phyloP scores from a whole-genome alignment of 2,888 invertebrate genomes.

The Caenorhabditis sp. region DNA sequence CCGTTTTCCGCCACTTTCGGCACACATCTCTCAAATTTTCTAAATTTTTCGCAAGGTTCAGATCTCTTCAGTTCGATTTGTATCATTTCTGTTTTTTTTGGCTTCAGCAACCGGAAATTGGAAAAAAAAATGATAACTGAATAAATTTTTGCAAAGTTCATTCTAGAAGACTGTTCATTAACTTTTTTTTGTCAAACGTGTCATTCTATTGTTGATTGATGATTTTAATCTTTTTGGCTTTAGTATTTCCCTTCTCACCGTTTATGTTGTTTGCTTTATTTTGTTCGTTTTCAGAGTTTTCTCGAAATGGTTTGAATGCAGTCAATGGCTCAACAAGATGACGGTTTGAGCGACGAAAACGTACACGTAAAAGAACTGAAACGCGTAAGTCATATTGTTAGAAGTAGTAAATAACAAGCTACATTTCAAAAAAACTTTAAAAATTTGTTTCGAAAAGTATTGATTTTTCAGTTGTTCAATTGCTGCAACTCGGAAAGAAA shows the following conservation, averaged over 20 bases:
- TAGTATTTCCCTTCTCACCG: not conserved
- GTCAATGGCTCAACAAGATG: constrained; percentile 65
- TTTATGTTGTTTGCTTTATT: constrained; percentile 5
- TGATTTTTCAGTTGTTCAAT: constrained; percentile 70
- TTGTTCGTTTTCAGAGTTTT: constrained; percentile 23
- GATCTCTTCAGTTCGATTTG: constrained; percentile 13
- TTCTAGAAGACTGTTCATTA: not conserved
- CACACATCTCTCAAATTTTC: constrained; percentile 33
- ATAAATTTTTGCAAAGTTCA: not conserved
- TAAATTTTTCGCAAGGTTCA: constrained; percentile 1
- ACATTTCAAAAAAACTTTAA: constrained; percentile 4
- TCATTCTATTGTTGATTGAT: constrained; percentile 11
- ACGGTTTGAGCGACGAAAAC: constrained; percentile 74
- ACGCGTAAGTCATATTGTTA: constrained; percentile 66
- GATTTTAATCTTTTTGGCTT: not conserved
- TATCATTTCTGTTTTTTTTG: constrained; percentile 23
- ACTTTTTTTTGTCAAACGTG: constrained; percentile 12
- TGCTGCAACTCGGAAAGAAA: constrained; percentile 69
- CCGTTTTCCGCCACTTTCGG: constrained; percentile 12
- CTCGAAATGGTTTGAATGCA: constrained; percentile 65
- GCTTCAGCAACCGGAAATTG: not conserved
- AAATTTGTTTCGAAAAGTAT: not conserved
- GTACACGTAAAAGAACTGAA: constrained; percentile 75
- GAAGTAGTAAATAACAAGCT: too few relatives aligned
- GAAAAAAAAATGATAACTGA: not conserved